Conservation (phyloP, 2,113 vertebrate genomes). For the Pseudolaguvia tuberculata region DNA sequence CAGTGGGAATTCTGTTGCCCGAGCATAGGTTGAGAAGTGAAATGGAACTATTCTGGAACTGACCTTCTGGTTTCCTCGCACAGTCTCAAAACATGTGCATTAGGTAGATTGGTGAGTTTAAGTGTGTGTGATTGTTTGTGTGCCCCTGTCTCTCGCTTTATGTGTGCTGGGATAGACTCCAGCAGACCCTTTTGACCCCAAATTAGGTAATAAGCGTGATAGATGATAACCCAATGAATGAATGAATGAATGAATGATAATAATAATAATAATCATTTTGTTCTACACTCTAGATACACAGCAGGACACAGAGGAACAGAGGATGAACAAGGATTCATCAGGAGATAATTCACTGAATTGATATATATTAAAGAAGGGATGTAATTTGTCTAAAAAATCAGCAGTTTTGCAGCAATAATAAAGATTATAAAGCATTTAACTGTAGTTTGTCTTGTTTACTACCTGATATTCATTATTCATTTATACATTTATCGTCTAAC, state of each 20-base stretch:
- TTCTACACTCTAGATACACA: slow-evolving; percentile 54
- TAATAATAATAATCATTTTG: background rate
- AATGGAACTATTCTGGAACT: too few relatives aligned
- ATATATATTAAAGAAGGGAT: background rate
- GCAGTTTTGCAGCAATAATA: background rate
- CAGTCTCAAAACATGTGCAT: too few relatives aligned
- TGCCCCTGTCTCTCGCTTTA: too few relatives aligned
- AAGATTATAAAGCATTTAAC: slow-evolving; percentile 8
- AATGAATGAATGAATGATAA: background rate
- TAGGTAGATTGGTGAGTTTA: too few relatives aligned
- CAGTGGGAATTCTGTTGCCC: background rate
- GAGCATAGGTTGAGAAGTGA: slow-evolving; percentile 29
- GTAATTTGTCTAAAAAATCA: background rate
- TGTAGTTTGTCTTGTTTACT: background rate
- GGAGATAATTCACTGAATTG: background rate
- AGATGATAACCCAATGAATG: too few relatives aligned
- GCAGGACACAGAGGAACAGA: slow-evolving; percentile 50
- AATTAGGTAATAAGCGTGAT: too few relatives aligned
- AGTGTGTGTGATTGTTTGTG: too few relatives aligned
- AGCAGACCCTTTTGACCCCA: too few relatives aligned
- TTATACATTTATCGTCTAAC: too few relatives aligned
- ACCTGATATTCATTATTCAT: too few relatives aligned
- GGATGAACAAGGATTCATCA: background rate
- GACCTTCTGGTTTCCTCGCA: too few relatives aligned
- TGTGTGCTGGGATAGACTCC: too few relatives aligned